Conservation (phyloP, 1,140 invertebrate genomes). For the Hylaeus volcanicus region DNA sequence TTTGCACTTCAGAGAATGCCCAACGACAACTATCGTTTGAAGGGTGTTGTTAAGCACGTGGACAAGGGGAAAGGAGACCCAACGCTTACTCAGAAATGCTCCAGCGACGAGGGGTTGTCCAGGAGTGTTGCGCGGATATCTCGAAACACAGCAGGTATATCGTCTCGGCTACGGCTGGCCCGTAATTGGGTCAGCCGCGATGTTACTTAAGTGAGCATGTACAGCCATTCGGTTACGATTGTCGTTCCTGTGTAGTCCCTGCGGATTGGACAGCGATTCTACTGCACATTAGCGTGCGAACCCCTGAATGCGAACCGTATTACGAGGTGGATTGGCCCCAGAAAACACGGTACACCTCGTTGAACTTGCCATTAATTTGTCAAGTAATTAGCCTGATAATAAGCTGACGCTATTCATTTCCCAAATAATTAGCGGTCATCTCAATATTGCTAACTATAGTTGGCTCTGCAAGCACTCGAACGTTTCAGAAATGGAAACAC, state of each 20-base stretch:
- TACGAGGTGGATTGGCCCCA: slow-evolving; percentile 1
- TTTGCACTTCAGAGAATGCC: not conserved
- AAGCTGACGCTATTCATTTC: not conserved
- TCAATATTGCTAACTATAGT: not conserved
- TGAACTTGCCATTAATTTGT: not conserved
- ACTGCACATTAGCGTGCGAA: slow-evolving; percentile 14
- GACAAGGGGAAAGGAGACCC: not conserved
- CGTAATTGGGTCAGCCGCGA: slow-evolving; percentile 60
- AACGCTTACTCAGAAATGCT: not conserved
- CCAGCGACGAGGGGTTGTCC: not conserved
- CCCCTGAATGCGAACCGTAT: not conserved
- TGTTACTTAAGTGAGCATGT: slow-evolving; percentile 59
- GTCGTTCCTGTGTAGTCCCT: slow-evolving; percentile 51
- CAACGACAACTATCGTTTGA: not conserved
- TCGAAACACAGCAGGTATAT: slow-evolving; percentile 25
- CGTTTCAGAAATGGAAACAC: not conserved
- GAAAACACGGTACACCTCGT: not conserved
- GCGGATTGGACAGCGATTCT: slow-evolving; percentile 45
- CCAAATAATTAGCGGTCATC: not conserved
- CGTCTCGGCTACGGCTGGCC: slow-evolving; percentile 19
- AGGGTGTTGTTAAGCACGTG: not conserved
- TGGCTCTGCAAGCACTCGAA: not conserved
- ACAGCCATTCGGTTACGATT: slow-evolving; percentile 55
- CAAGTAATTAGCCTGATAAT: not conserved
- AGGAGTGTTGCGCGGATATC: not conserved